These are phyloP conservation scores for Scomber colias DNA, from an alignment of 2,113 vertebrate species.

Conservation along the genomic window DNA sequence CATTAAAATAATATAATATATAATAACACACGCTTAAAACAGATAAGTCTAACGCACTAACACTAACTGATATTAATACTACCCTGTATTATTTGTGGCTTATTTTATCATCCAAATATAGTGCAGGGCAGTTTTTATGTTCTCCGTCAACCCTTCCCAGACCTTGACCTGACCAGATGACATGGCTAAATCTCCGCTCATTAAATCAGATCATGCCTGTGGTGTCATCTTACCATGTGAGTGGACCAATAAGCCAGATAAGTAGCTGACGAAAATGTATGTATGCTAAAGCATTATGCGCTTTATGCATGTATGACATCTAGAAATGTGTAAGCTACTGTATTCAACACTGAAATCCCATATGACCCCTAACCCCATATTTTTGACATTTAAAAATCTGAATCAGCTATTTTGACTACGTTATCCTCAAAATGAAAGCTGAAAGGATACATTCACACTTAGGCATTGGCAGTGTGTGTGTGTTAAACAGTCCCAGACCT, in stretches of 20 bases:
- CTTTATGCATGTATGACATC: constrained; percentile 12
- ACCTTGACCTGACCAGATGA: constrained; percentile 22
- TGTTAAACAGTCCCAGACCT: background rate
- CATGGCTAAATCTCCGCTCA: background rate
- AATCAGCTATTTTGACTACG: too few species aligned
- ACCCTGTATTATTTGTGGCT: background rate
- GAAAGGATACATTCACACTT: background rate
- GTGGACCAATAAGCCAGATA: constrained; percentile 28
- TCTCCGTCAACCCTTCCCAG: background rate
- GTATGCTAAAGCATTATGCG: constrained; percentile 24
- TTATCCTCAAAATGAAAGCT: too few species aligned
- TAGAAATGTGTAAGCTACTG: background rate
- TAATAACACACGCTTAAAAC: background rate
- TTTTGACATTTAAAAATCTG: too few species aligned
- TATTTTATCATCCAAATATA: background rate
- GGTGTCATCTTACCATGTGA: constrained; percentile 41
- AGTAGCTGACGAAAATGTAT: constrained; percentile 36
- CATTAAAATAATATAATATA: background rate
- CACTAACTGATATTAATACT: background rate
- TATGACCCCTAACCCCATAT: too few species aligned
- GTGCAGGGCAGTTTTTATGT: background rate
- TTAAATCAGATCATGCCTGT: constrained; percentile 24
- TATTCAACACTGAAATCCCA: background rate
- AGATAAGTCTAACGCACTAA: too few species aligned
- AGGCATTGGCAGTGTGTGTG: background rate